Conservation (phyloP, 2,113 vertebrate species). For the Varanus komodoensis region DNA sequence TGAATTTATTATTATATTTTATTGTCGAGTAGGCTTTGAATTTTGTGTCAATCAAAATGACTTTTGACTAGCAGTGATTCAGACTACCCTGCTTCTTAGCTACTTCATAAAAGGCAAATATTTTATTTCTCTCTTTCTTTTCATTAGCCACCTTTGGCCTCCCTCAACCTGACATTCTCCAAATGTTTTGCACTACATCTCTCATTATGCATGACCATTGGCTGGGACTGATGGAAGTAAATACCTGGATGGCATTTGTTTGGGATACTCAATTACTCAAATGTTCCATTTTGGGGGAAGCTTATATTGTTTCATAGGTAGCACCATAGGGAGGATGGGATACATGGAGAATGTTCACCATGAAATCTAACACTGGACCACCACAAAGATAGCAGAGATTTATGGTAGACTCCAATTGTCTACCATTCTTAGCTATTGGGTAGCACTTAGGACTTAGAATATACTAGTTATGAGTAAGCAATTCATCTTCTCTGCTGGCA, state of each 20-base stretch:
- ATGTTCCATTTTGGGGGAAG: not conserved
- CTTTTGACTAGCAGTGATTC: not conserved
- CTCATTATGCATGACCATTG: too few species aligned
- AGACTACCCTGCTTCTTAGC: not conserved
- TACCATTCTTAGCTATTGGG: not conserved
- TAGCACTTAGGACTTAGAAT: not conserved
- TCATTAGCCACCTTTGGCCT: not conserved
- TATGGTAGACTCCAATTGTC: not conserved
- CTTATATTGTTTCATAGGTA: not conserved
- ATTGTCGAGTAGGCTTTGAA: not conserved
- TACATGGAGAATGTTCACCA: too few species aligned
- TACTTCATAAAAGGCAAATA: not conserved
- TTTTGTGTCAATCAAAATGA: not conserved
- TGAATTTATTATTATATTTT: not conserved
- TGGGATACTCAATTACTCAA: not conserved
- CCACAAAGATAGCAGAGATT: not conserved
- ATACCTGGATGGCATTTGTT: too few species aligned
- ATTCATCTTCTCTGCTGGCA: slow-evolving; percentile 1
- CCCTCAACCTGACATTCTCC: too few species aligned
- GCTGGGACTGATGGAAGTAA: too few species aligned
- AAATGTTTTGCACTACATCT: too few species aligned
- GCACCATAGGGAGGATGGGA: not conserved
- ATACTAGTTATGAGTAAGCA: not conserved
- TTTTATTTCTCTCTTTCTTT: not conserved
- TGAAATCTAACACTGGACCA: not conserved